Evolutionary conservation across 2,113 vertebrate genomes (phyloP).

Genomic region (Pygoscelis antarcticus): DNA sequence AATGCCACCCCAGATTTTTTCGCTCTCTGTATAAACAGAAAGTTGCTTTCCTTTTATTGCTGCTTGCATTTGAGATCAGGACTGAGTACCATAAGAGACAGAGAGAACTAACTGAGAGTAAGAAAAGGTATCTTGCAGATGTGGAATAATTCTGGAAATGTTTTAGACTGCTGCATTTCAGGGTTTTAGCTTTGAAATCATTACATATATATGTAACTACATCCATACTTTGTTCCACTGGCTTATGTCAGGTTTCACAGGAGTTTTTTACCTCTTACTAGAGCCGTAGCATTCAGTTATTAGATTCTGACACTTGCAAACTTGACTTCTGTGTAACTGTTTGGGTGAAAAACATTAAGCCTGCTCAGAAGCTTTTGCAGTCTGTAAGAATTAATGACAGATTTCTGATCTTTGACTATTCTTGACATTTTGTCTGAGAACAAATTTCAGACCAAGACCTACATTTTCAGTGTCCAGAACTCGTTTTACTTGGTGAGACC

Average conservation of each 20-base stretch:
- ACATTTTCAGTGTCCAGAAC: not conserved
- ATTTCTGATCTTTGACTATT: not conserved
- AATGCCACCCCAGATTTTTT: not conserved
- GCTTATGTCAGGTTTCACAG: not conserved
- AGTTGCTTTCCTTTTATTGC: not conserved
- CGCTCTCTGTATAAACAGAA: not conserved
- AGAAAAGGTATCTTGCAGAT: not conserved
- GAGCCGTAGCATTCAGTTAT: not conserved
- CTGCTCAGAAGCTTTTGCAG: not conserved
- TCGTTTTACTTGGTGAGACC: not conserved
- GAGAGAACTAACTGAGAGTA: not conserved
- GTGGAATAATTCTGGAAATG: not conserved
- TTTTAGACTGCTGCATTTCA: not conserved
- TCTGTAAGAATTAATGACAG: not conserved
- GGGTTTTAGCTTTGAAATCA: not conserved
- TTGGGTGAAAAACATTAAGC: not conserved
- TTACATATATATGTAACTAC: not conserved
- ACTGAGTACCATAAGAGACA: not conserved
- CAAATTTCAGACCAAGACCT: not conserved
- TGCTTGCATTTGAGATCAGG: not conserved
- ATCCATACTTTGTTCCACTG: not conserved
- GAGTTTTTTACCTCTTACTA: not conserved
- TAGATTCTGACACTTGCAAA: not conserved
- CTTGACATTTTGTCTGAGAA: not conserved
- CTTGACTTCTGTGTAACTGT: not conserved